phyloP scores from a whole-genome alignment of 2,888 invertebrate genomes.

The Ornithoptera priamus region DNA sequence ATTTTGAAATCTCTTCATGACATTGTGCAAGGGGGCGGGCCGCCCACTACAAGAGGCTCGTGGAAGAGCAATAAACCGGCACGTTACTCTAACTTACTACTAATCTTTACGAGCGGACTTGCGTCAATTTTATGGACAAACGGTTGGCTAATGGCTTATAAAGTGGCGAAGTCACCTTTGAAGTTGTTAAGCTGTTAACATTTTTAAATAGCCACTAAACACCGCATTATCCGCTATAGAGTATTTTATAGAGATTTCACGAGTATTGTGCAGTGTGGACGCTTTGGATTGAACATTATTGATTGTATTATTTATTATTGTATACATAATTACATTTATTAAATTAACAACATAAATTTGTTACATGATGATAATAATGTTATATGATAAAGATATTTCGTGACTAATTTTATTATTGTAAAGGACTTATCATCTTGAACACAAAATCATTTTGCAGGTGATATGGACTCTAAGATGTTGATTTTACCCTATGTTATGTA shows the following conservation, averaged over 20 bases:
- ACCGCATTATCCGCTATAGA: conserved; percentile 18
- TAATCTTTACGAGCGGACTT: conserved; percentile 60
- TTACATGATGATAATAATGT: too few species aligned
- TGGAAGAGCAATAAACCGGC: conserved; percentile 33
- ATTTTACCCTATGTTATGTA: too few species aligned
- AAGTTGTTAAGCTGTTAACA: conserved; percentile 43
- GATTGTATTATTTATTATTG: too few species aligned
- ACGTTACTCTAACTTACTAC: conserved; percentile 38
- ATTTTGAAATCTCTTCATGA: conserved; percentile 3
- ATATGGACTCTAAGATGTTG: too few species aligned
- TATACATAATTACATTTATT: too few species aligned
- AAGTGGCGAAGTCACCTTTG: conserved; percentile 43
- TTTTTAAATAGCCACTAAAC: conserved; percentile 54
- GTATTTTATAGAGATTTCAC: background rate
- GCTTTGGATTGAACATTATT: too few species aligned
- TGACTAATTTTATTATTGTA: too few species aligned
- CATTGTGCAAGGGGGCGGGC: conserved; percentile 7
- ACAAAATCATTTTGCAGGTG: too few species aligned
- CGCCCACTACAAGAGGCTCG: conserved; percentile 22
- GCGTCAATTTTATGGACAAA: conserved; percentile 61
- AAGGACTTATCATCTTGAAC: too few species aligned
- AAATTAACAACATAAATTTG: too few species aligned
- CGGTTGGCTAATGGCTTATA: conserved; percentile 58
- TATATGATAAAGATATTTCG: too few species aligned
- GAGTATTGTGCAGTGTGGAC: background rate